These are phyloP conservation scores for Perodicticus potto DNA, from an alignment of 2,797 vertebrate species.

Conservation along the genomic window DNA sequence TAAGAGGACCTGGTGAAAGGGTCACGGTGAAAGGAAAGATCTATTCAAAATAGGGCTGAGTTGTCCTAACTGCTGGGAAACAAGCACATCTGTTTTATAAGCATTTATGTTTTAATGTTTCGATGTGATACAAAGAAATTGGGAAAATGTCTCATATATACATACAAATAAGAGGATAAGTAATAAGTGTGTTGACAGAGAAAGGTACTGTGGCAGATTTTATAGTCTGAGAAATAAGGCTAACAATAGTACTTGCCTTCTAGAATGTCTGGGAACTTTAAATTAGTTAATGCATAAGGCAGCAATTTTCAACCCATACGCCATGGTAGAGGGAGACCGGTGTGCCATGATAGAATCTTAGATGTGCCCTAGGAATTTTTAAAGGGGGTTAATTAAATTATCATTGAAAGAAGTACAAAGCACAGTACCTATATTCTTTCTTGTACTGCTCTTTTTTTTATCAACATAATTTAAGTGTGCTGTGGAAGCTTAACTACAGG, in stretches of 20 bases:
- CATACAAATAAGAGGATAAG: not conserved
- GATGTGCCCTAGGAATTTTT: no score
- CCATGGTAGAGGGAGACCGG: no score
- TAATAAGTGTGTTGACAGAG: not conserved
- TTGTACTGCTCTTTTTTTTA: no score
- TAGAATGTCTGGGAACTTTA: not conserved
- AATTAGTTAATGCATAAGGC: not conserved
- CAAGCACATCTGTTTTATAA: slow-evolving; percentile 12
- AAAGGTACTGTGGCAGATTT: not conserved
- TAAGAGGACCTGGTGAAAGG: not conserved
- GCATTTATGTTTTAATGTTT: slow-evolving; percentile 58
- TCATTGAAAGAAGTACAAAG: no score
- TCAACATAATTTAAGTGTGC: no score
- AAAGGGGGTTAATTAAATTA: no score
- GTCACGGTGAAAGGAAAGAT: not conserved
- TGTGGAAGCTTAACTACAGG: no score
- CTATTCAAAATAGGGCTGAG: not conserved
- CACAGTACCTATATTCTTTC: no score
- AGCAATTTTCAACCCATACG: no score
- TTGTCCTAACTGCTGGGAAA: not conserved
- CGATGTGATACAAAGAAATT: slow-evolving; percentile 30
- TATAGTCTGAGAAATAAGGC: slow-evolving; percentile 2
- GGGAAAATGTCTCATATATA: not conserved
- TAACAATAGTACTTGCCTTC: not conserved
- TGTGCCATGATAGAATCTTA: no score